Evolutionary conservation across 1,140 invertebrate species (phyloP), one percentile per base, ranked within the genome.

Genomic region (Homarus americanus): DNA sequence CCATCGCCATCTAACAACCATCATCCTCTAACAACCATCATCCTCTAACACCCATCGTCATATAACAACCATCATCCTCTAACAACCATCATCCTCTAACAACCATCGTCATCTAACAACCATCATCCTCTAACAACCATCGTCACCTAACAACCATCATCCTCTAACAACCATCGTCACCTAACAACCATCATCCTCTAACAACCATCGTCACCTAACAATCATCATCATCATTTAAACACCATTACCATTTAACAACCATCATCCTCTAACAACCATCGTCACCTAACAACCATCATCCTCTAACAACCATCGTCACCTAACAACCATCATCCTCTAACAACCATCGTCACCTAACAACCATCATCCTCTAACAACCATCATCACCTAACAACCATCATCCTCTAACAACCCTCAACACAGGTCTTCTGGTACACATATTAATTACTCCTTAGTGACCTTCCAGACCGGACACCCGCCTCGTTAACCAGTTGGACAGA

Each of bases 401-500:
- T 0, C 44, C 44, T 49, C 17, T 49, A 49, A 10, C 20, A 75
- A 20, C 72, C 44, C 44, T 49, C 9, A 34, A 75, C 12, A 32
- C 9, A 12, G 72, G 28, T 7, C 5, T 5, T 28, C 28, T 4
- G n/a, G 28, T 83, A 58, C 38, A 38, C 34, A 53, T 83, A 83
- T 83, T 83, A 83, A 83, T 83, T 83, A 83, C 82, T 41, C 36
- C 34, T 53, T 10, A 17, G 17, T 1, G 9, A 49, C 44, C n/a
- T n/a, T n/a, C n/a, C n/a, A 5, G 3, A 49, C 82, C 82, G 82
- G 82, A 83, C 53, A 40, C 36, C 69, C 58, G 82, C 53, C 36
- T 83, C 82, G 82, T 83, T 83, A 83, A 34, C 82, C 44, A 72
- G 58, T 49, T 40, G 82, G 63, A 41, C 44, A n/a, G 58, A 69